Percentiles rank a stretch among this genome's conserved stretches.
These are phyloP conservation scores for Ginglymostoma cirratum DNA, from an alignment of 2,113 vertebrate genomes.

Conservation along the genomic window DNA sequence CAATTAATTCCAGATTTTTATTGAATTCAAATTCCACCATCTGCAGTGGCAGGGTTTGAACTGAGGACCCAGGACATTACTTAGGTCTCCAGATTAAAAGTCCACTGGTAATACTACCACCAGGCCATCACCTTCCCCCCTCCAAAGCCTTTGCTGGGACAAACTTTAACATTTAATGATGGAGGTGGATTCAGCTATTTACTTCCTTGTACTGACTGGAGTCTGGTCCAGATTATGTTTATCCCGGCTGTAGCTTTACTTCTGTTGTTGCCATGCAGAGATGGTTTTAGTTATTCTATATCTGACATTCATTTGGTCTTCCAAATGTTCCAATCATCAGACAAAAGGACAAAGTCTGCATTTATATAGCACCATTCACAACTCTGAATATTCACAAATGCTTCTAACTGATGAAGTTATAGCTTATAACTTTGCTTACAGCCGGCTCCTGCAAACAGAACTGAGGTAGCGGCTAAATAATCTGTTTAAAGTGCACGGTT, in stretches of 20 bases:
- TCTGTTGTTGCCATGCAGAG: background rate
- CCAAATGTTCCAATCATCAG: background rate
- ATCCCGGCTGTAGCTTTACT: too few relatives aligned
- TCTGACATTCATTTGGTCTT: background rate
- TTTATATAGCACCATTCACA: background rate
- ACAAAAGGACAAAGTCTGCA: background rate
- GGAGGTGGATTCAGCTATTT: background rate
- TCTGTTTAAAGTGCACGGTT: background rate
- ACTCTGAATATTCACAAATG: background rate
- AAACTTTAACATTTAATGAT: background rate
- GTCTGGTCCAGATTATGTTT: background rate
- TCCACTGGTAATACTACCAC: too few relatives aligned
- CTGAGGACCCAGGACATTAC: too few relatives aligned
- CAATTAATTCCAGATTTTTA: too few relatives aligned
- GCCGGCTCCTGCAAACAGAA: background rate
- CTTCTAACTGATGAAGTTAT: background rate
- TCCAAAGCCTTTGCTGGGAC: background rate
- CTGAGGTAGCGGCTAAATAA: background rate
- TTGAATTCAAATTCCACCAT: too few relatives aligned
- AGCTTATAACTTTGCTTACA: background rate
- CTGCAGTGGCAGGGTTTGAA: too few relatives aligned
- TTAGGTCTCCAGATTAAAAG: too few relatives aligned
- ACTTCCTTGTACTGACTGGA: background rate
- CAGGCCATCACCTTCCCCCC: too few relatives aligned
- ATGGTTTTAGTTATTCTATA: background rate